These are phyloP conservation scores for Drosophila bipectinata DNA, from an alignment of 1,140 invertebrate species.

Conservation along the genomic window DNA sequence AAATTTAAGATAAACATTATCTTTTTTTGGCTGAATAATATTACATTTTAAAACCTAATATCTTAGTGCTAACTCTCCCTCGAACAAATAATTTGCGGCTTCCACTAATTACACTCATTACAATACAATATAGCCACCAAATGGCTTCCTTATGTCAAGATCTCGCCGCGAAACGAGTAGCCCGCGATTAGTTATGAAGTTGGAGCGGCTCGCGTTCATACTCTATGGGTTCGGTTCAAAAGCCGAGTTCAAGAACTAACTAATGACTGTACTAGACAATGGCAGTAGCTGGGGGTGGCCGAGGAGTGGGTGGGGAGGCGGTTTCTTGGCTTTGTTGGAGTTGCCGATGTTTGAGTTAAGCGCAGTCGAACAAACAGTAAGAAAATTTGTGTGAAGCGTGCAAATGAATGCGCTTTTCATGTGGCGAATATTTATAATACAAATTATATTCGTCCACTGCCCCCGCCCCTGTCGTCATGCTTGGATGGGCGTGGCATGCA, in stretches of 20 bases:
- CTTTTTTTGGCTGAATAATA: neutral
- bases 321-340: neutral
- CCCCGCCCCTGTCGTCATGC: neutral
- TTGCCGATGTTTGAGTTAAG: constrained; percentile 23
- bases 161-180: constrained; percentile 27
- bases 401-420: constrained; percentile 44
- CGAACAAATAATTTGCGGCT: constrained; percentile 7
- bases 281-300: constrained; percentile 27
- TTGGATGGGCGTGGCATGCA: constrained; percentile 27
- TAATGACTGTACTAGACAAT: constrained; percentile 46
- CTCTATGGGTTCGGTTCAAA: constrained; percentile 35
- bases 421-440: constrained; percentile 24
- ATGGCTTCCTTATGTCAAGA: constrained; percentile 50
- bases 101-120: constrained; percentile 49
- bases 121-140: constrained; percentile 43
- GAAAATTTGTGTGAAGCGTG: constrained; percentile 26
- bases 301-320: neutral
- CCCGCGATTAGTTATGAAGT: constrained; percentile 39
- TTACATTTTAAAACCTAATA: neutral
- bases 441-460: constrained; percentile 14
- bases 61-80: neutral
- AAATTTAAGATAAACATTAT: neutral
- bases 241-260: constrained; percentile 49
- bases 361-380: constrained; percentile 14
- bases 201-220: constrained; percentile 22